Percentiles rank a stretch among this genome's conserved stretches.
Evolutionary conservation across 2,888 invertebrate genomes (phyloP).

Genomic region (Chymomyza caudatula): DNA sequence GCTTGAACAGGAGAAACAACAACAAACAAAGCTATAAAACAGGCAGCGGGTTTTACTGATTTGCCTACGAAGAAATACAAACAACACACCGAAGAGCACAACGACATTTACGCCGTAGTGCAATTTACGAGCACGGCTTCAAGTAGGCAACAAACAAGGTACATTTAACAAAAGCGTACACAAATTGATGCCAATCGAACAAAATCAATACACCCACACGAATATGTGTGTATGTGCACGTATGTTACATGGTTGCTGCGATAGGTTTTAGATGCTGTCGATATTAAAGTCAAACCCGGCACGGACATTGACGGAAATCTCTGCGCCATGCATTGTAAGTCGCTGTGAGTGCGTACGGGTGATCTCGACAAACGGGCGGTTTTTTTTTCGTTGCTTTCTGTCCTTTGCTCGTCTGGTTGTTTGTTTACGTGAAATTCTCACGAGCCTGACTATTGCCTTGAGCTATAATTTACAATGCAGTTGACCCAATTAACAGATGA

Average conservation of each 20-base stretch:
- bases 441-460: background rate
- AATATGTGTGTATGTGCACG: background rate
- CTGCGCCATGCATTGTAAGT: background rate
- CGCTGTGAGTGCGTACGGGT: background rate
- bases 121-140: constrained; percentile 40
- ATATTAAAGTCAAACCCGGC: background rate
- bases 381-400: background rate
- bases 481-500: constrained; percentile 50
- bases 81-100: background rate
- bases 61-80: constrained; percentile 3
- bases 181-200: constrained; percentile 37
- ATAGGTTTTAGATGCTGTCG: background rate
- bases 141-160: constrained; percentile 41
- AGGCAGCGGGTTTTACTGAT: constrained; percentile 34
- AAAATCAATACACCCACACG: constrained; percentile 39
- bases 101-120: constrained; percentile 26
- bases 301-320: background rate
- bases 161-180: constrained; percentile 48
- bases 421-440: background rate
- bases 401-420: background rate
- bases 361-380: background rate
- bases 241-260: background rate
- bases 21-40: background rate
- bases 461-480: constrained; percentile 50
- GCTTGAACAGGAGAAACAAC: no score